Evolutionary conservation across 2,888 invertebrate species (phyloP).

Genomic region (Pristionchus japonicus): DNA sequence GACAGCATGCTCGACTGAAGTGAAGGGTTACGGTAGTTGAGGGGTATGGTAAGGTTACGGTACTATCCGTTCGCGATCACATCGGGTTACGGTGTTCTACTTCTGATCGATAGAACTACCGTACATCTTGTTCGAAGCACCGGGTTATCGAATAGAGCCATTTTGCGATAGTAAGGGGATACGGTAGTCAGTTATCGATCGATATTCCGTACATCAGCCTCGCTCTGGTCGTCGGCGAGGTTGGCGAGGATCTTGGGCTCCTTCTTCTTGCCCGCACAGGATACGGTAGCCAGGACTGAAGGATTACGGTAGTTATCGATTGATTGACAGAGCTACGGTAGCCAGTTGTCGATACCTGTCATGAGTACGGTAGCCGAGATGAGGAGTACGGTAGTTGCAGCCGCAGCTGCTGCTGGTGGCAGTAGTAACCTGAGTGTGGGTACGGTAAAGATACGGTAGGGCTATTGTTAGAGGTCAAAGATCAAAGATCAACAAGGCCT

Average conservation of each 20-base stretch:
- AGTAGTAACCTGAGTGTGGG: neutral
- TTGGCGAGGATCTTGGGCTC: neutral
- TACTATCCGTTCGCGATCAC: neutral
- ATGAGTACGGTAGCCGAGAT: no score
- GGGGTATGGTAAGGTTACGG: neutral
- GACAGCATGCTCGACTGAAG: neutral
- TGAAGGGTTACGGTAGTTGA: neutral
- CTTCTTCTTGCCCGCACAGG: neutral
- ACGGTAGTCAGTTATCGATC: neutral
- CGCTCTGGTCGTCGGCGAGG: neutral
- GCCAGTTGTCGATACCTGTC: neutral
- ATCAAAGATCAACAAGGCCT: neutral
- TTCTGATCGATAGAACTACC: neutral
- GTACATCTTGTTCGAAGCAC: neutral
- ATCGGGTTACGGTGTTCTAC: neutral
- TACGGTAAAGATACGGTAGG: neutral
- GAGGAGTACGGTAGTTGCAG: neutral
- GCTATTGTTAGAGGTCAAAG: neutral
- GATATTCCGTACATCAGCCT: neutral
- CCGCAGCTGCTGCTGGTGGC: neutral
- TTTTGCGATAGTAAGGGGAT: neutral
- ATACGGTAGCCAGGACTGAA: neutral
- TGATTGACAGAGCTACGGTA: neutral
- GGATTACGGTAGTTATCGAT: neutral
- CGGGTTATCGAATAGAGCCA: no score